Base-by-base conservation (phyloP, 1,140 invertebrate genomes). In the Papilio xuthus region DNA sequence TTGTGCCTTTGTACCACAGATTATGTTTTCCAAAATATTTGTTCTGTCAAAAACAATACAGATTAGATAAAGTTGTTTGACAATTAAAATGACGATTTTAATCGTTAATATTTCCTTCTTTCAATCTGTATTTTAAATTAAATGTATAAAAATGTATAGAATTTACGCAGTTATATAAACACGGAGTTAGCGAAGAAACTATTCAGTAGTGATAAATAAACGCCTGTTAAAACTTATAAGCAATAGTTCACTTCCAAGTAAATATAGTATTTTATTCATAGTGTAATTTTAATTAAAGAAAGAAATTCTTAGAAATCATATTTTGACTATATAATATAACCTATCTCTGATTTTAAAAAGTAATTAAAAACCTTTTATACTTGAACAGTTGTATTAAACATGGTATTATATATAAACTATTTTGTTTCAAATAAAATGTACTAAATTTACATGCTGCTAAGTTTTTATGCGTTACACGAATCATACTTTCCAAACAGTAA, bases 1-100 rank as follows among this genome's bases (percentile, higher is more conserved):
- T 90, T 88, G 88, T 92, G 90, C 91, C 90, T 91, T 90, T 86
- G 28, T 20, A 41, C 70, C 12, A 60, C 71, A 73, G 47, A 73
- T 23, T 60, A 15, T 41, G 28, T 28, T 4, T 63, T 18, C 15
- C 20, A 76, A 56, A 56, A 10, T 76, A 76, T 63, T 56, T 63
- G 37, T 23, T 15, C 26, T 67, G 37, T 63, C 53, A 74, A 74
- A 50, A 28, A 70, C 67, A 73, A 23, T 18, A 37, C 28, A 72
- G 41, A 26, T 7, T 50, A 23, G 9, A 50, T 20, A 50, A 26
- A 47, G 15, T 73, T 50, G 42, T 67, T 67, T 60, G 20, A 23
- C 20, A 56, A 56, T 23, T 23, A 23, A 23, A 7, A 23, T 60
- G 6, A 47, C 1, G 10, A 47, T 56, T 56, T 20, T 56, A 56